Evolutionary conservation across 2,113 vertebrate genomes (phyloP).

Genomic region (Leucopternis melanops): DNA sequence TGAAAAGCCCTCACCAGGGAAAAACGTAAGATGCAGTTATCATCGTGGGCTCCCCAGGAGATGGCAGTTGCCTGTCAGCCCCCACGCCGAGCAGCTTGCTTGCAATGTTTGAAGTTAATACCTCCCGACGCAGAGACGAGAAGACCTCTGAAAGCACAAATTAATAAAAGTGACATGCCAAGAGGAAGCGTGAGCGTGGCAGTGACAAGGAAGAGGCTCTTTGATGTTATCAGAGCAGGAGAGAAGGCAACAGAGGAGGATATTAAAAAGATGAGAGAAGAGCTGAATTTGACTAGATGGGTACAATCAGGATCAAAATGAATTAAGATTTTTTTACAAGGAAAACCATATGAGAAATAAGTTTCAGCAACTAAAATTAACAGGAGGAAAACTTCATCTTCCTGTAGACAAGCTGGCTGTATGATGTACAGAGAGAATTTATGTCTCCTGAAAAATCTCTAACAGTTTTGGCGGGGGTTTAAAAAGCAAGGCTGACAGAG

Average conservation of each 20-base stretch:
- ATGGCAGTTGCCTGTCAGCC: not conserved
- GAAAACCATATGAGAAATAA: not conserved
- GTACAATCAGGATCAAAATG: not conserved
- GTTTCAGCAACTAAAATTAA: not conserved
- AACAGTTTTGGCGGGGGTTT: not conserved
- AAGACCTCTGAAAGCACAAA: not conserved
- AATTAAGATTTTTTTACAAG: not conserved
- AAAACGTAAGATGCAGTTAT: not conserved
- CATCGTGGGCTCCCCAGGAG: not conserved
- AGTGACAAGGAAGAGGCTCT: not conserved
- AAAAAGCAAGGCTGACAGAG: not conserved
- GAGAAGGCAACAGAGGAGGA: not conserved
- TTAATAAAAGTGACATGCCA: not conserved
- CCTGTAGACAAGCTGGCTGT: not conserved
- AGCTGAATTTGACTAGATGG: not conserved
- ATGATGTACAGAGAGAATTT: not conserved
- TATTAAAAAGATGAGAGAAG: slow-evolving; percentile 32
- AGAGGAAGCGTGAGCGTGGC: not conserved
- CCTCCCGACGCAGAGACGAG: not conserved
- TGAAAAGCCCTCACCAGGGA: not conserved
- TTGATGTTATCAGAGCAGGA: not conserved
- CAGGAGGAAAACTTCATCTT: not conserved
- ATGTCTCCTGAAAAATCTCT: not conserved
- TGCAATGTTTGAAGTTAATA: not conserved
- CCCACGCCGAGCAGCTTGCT: not conserved